Evolutionary conservation across 1,140 invertebrate genomes (phyloP), one percentile per base, ranked within the genome.

Genomic region (Rhagoletis pomonella): DNA sequence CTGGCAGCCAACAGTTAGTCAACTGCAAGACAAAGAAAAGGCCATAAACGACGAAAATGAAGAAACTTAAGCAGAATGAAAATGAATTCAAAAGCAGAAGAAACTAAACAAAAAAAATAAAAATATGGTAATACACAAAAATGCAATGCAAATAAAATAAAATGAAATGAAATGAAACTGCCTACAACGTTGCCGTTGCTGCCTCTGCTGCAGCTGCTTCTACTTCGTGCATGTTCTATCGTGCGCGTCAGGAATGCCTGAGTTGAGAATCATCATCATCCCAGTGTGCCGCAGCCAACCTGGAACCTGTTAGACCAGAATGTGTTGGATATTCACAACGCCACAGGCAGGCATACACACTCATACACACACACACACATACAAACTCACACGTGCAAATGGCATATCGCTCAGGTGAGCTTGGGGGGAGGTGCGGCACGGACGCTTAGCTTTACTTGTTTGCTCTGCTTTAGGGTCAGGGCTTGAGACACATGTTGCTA

Each of bases 291-390:
- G 47, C 47, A 77, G 73, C 73, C 73, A 81, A 19, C 42, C 73
- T 81, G 73, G 73, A 81, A 58, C 73, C 73, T 55, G 73, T 81
- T 55, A 81, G 69, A 73, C 69, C 42, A 73, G 69, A 47, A 73
- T 47, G 55, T n/a, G 6, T 81, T 50, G n/a, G 17, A n/a, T n/a
- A 14, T 62, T 17, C 7, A 62, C n/a, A 62, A 17, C 3, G 12
- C 1, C 69, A 73, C 44, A 50, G 1, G 55, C 42, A 73, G 39
- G 55, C 29, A 29, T 29, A 29, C 73, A 58, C 50, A 29, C n/a
- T 29, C 29, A 50, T 7, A 81, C 42, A 73, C 67, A 81, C 73
- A 58, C 50, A 29, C n/a, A 81, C 6, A 10, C 47, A 55, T 19
- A 50, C n/a, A 14, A 14, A n/a, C 12, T 55, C 19, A 9, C 47